Conservation (phyloP, 2,113 vertebrate species). For the Clinocottus analis region DNA sequence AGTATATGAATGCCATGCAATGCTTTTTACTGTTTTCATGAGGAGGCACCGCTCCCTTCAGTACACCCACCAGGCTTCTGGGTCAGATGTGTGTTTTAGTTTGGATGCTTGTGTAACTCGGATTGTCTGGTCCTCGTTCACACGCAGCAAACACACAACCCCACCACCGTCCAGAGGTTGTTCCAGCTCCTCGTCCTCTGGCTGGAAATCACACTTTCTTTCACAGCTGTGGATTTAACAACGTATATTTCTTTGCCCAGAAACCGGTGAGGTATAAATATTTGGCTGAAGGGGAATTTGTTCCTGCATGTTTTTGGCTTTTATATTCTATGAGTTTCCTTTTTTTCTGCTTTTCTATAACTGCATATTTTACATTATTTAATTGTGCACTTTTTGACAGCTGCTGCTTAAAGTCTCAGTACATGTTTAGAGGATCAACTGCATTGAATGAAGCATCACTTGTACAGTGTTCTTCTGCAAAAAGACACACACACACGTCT, state of each 20-base stretch:
- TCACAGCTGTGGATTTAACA: not conserved
- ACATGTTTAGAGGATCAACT: not conserved
- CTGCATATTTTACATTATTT: not conserved
- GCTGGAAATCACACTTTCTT: conserved; percentile 14
- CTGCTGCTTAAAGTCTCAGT: conserved; percentile 4
- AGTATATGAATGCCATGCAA: not conserved
- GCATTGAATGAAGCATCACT: not conserved
- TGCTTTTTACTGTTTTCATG: not conserved
- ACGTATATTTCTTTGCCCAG: not conserved
- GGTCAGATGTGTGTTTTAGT: not conserved
- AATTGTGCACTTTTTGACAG: not conserved
- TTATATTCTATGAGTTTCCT: not conserved
- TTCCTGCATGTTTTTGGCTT: not conserved
- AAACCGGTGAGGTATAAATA: conserved; percentile 11
- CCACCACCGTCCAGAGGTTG: not conserved
- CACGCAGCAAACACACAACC: not conserved
- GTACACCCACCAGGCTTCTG: not conserved
- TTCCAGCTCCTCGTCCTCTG: not conserved
- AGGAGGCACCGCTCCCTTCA: not conserved
- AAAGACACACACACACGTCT: too few species aligned
- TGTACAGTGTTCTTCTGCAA: not conserved
- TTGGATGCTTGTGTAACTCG: not conserved
- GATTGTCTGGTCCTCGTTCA: not conserved
- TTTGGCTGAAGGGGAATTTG: not conserved
- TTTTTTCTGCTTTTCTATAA: not conserved